Base-by-base conservation (phyloP, 1,140 invertebrate genomes). In the Ips nitidus region DNA sequence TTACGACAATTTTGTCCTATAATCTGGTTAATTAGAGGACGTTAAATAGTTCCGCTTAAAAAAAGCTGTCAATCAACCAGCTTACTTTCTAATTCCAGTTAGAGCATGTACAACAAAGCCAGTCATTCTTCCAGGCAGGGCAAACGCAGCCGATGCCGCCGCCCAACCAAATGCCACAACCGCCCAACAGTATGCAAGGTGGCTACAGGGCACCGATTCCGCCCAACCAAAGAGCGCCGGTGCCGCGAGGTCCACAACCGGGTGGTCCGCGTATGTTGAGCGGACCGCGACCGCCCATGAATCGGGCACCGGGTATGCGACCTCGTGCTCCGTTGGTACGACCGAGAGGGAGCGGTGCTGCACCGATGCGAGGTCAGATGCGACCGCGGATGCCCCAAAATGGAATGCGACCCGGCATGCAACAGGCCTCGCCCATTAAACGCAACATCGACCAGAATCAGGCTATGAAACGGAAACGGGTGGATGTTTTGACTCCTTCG, bases 401-500 rank as follows among this genome's bases (percentile, higher is more conserved):
- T 55, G 69, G 71, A 1, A 22, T 69, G 3, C 64, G 66, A 61
- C 64, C 50, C 39, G 61, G 41, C 53, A 60, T 45, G 41, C 5
- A 67, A 59, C 60, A 72, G 60, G 57, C 53, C 41, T 69, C 65
- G 58, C 68, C 69, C 3, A 66, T 74, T 8, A 76, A 77, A 62
- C 60, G 75, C 37, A 56, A 70, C 5, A 66, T 74, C 1, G 70
- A 78, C n/a, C 71, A 71, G 52, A 72, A 73, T 2, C 67, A 70
- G 53, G 55, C 70, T 36, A 7, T 75, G 4, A 84, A 84, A 71
- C 81, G 83, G 70, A 82, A 84, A 60, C 77, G 82, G 50, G 81
- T 86, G 77, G 84, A 86, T 63, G 79, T 86, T 7, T 70, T 87
- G 4, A 75, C 87, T 5, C 85, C 86, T 1, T 84, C 85, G 69